Evolutionary conservation across 2,888 invertebrate genomes (phyloP).

Genomic region (Melolontha melolontha): DNA sequence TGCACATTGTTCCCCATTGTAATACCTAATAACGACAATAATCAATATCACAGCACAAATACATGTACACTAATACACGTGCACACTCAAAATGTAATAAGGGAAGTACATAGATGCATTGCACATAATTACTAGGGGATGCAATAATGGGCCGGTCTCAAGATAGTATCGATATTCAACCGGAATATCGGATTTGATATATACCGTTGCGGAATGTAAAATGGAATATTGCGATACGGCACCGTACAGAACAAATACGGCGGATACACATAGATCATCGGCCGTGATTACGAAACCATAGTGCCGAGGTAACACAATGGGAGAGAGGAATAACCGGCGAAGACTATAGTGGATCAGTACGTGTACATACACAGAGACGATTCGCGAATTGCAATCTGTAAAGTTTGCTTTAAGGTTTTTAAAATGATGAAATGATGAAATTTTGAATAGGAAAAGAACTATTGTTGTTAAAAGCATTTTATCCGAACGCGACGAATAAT

Average conservation of each 20-base stretch:
- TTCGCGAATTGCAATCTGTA: slow-evolving; percentile 17
- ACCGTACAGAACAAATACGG: slow-evolving; percentile 11
- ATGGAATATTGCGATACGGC: slow-evolving; percentile 15
- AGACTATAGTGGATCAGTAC: not conserved
- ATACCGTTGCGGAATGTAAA: slow-evolving; percentile 4
- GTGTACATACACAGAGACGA: not conserved
- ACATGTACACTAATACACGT: not conserved
- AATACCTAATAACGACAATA: slow-evolving; percentile 27
- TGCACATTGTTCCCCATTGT: slow-evolving; percentile 29
- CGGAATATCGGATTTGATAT: slow-evolving; percentile 24
- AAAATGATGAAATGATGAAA: slow-evolving; percentile 15
- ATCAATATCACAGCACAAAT: slow-evolving; percentile 16
- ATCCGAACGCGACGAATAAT: not conserved
- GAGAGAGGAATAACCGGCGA: not conserved
- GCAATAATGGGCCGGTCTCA: slow-evolving; percentile 31
- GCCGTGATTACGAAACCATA: slow-evolving; percentile 16
- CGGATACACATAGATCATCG: slow-evolving; percentile 28
- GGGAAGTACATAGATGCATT: slow-evolving; percentile 19
- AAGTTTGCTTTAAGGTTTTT: slow-evolving; percentile 9
- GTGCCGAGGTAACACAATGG: slow-evolving; percentile 22
- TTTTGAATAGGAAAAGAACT: slow-evolving; percentile 15
- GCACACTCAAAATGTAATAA: slow-evolving; percentile 21
- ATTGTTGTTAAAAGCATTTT: slow-evolving; percentile 4
- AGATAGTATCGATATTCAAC: slow-evolving; percentile 34
- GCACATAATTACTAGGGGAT: slow-evolving; percentile 21